Base-by-base conservation (phyloP, 2,113 vertebrate genomes). In the Poicephalus meyeri region DNA sequence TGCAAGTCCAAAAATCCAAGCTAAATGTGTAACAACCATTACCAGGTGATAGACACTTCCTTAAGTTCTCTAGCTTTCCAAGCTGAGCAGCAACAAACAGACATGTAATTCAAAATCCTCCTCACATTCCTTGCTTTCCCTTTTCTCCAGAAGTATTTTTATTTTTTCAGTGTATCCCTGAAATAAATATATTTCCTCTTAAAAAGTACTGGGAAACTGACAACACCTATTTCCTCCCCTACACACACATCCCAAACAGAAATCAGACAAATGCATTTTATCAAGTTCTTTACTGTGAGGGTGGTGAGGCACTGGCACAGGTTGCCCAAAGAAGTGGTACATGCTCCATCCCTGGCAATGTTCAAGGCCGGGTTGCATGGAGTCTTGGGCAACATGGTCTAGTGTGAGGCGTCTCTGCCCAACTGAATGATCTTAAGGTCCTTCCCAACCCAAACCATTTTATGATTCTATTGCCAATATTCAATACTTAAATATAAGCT, bases 71-170 rank as follows among this genome's bases (percentile, higher is more conserved):
- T 66, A 90, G 74, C 39, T 97, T 98, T 88, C 98, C 98, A 46
- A 99, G 98, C 89, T 98, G 98, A 46, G 98, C 98, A 82, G 98
- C 98, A 95, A 99, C 91, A 95, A 99, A 99, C 26, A 99, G 95
- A 46, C 98, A 97, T 8, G 98, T 97, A 86, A 99, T 98, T 72
- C 91, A 95, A 98, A 98, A 95, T 99, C 98, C 80, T 99, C 98
- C 11, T 94, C 73, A 14, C 94, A 96, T 94, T 99, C 98, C 84
- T 98, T 97, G 84, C 97, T 56, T 37, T 92, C 97, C 74, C 97
- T 95, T 89, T 97, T 93, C 7, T 87, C 83, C 35, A 98, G 97
- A 44, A 99, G 91, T 37, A 98, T 81, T n/a, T 91, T 90, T 83
- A 98, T 96, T 60, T 99, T 98, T 35, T 49, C 42, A 49, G 14